A percentile compares a stretch with the other conserved stretches of the same genome.
These are phyloP conservation scores for Esox masquinongy DNA, from an alignment of 2,797 vertebrate genomes.

Conservation along the genomic window DNA sequence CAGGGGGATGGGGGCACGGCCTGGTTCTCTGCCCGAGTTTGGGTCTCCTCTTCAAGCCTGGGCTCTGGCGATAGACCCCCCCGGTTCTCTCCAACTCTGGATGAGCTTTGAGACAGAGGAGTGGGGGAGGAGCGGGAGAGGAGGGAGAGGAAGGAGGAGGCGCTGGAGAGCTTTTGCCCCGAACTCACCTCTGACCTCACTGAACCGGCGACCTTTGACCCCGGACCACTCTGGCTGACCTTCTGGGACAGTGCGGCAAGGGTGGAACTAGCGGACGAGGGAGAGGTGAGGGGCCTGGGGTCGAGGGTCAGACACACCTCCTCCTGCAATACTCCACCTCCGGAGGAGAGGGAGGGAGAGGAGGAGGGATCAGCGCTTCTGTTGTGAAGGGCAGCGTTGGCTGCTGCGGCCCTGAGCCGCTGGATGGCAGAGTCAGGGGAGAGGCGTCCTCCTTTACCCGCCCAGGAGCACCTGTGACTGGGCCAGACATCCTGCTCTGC, in stretches of 20 bases:
- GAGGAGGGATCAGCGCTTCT: neutral
- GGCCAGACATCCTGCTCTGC: slow-evolving; percentile 79
- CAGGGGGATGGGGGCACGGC: neutral
- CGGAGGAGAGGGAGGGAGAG: neutral
- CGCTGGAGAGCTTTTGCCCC: neutral
- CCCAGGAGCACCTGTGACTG: slow-evolving; percentile 60
- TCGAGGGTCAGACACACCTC: neutral
- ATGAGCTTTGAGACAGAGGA: neutral
- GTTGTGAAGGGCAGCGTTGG: neutral
- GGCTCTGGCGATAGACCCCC: neutral
- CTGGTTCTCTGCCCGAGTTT: neutral
- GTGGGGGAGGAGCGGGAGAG: neutral
- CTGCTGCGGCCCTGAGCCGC: slow-evolving; percentile 64
- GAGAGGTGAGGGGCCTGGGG: neutral
- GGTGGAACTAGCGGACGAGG: neutral
- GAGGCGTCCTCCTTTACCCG: slow-evolving; percentile 63
- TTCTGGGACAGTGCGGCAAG: neutral
- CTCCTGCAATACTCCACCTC: neutral
- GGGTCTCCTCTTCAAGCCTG: neutral
- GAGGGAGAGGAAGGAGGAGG: neutral
- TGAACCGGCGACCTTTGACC: neutral
- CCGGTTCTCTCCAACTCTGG: neutral
- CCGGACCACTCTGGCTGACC: neutral
- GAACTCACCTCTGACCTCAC: neutral
- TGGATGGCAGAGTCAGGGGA: slow-evolving; percentile 84